These are phyloP conservation scores for Podotricha telesiphe DNA, from an alignment of 2,888 invertebrate genomes.

Conservation along the genomic window DNA sequence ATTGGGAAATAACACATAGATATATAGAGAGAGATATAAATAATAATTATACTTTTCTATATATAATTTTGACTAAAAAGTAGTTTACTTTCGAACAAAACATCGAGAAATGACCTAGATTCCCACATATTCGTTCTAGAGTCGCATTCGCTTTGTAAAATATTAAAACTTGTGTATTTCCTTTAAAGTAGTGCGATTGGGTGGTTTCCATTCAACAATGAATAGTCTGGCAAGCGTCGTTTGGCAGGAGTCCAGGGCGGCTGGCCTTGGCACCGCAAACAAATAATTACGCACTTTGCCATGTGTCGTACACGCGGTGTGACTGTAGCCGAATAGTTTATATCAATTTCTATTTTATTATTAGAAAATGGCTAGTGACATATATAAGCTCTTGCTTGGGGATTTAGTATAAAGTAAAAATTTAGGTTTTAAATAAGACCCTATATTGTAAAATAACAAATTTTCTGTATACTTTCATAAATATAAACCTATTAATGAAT, in stretches of 20 bases:
- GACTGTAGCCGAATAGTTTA: neutral
- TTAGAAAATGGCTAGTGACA: neutral
- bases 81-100: neutral
- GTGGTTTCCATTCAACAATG: conserved; percentile 32
- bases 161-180: conserved; percentile 12
- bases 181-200: conserved; percentile 24
- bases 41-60: neutral
- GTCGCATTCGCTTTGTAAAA: conserved; percentile 7
- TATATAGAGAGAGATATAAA: too few species aligned
- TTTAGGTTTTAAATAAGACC: too few species aligned
- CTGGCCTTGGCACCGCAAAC: conserved; percentile 32
- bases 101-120: neutral
- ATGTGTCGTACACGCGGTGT: conserved; percentile 11
- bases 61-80: neutral
- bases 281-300: conserved; percentile 10
- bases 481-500: too few species aligned
- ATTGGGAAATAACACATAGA: too few species aligned
- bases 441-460: too few species aligned
- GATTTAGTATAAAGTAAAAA: too few species aligned
- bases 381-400: too few species aligned
- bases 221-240: conserved; percentile 29
- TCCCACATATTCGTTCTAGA: neutral
- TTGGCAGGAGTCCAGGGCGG: conserved; percentile 30
- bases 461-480: too few species aligned
- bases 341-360: neutral